Base-by-base conservation (phyloP, 2,888 invertebrate genomes). In the Melipona bicolor region DNA sequence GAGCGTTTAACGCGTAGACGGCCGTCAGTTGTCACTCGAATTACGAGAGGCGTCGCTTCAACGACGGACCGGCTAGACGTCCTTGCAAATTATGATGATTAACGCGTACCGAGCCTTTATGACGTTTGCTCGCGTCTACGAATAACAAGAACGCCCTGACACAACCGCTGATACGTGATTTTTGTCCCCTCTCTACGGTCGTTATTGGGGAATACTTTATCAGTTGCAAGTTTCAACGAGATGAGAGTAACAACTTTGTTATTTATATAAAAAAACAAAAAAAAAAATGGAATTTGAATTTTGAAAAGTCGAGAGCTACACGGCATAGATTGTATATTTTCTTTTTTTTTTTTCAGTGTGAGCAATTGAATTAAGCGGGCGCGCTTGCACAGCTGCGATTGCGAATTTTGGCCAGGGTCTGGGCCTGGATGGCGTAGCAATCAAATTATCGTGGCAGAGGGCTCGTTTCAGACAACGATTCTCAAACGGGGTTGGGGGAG, bases 71-170 rank as follows among this genome's bases (percentile, higher is more conserved):
- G 71, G 64, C 74, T 79, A 80, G 79, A 77, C 89, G 80, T 79
- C 87, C 87, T 88, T 77, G 87, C 81, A 80, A 86, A 85, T 86
- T 86, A 88, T 86, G 82, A 88, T 88, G 86, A 88, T 88, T 84
- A 77, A 70, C 75, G 78, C 67, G 64, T 77, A 73, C 70, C 56
- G 54, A 54, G 68, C 79, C 56, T 88, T 88, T 81, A 76, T 77
- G 84, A 81, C 74, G 32, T 52, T 56, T n/a, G 19, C 21, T 11
- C 64, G 65, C 43, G 43, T 75, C 43, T 56, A 61, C 65, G 65
- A 43, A 56, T 75, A 67, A 67, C 54, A 65, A 75, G 54, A 50
- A 4, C 24, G 36, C 43, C 54, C 27, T n/a, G 36, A 54, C 24
- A 17, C 15, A 21, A 77, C 21, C 24, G 19, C 32, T 62, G 27